Percentiles rank a stretch among this genome's conserved stretches.
Evolutionary conservation across 2,888 invertebrate genomes (phyloP).

Genomic region (Habrosyne pyritoides): DNA sequence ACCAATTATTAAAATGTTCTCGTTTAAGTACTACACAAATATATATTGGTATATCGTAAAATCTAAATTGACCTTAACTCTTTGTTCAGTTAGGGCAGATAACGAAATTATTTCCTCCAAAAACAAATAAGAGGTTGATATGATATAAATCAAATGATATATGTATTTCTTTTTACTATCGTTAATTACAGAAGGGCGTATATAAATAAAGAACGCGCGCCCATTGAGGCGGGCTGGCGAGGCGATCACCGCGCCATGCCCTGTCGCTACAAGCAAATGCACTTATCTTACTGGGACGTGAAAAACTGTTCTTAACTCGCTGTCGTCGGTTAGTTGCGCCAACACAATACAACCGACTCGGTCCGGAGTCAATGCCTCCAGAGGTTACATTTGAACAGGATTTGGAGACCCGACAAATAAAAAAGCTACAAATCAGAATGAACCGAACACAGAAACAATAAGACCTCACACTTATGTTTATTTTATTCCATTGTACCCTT

Average conservation of each 20-base stretch:
- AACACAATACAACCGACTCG: constrained; percentile 61
- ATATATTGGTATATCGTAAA: constrained; percentile 15
- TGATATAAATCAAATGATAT: constrained; percentile 73
- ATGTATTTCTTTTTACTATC: constrained; percentile 74
- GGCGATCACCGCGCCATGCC: constrained; percentile 73
- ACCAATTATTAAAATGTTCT: too few relatives aligned
- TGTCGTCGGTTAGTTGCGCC: constrained; percentile 76
- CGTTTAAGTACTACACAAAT: too few relatives aligned
- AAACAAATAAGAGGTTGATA: constrained; percentile 52
- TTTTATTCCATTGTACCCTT: constrained; percentile 53
- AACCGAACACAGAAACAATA: constrained; percentile 64
- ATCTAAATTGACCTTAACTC: constrained; percentile 19
- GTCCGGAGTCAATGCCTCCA: constrained; percentile 69
- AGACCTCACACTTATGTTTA: constrained; percentile 54
- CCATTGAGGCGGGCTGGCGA: constrained; percentile 71
- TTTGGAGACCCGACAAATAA: constrained; percentile 65
- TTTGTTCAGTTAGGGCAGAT: constrained; percentile 34
- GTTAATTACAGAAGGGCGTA: constrained; percentile 79
- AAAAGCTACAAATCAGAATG: constrained; percentile 60
- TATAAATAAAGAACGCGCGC: constrained; percentile 77
- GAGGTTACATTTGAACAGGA: constrained; percentile 67
- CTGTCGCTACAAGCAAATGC: constrained; percentile 83
- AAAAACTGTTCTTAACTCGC: constrained; percentile 75
- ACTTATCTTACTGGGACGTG: constrained; percentile 81
- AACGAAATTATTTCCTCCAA: constrained; percentile 46